Conservation (phyloP, 2,113 vertebrate species). For the Progne subis region DNA sequence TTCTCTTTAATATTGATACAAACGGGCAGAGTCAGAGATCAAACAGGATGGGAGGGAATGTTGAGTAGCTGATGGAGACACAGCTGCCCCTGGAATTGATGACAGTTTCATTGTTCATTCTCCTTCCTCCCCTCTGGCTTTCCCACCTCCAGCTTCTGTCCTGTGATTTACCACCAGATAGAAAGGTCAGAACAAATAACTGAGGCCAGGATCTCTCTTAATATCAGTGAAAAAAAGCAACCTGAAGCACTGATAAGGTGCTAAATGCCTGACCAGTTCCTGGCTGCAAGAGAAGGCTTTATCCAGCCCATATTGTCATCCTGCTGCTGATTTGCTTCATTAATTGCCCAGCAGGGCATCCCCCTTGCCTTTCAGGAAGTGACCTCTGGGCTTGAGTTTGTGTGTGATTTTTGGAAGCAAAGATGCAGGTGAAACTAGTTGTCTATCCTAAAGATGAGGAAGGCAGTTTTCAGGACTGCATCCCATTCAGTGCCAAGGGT, state of each 20-base stretch:
- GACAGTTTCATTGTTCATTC: background rate
- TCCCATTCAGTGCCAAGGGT: background rate
- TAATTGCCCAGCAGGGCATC: background rate
- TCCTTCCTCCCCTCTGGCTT: background rate
- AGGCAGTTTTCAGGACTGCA: background rate
- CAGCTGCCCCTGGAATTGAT: background rate
- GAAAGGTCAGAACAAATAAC: background rate
- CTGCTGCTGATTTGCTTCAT: background rate
- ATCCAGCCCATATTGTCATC: background rate
- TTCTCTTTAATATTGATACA: background rate
- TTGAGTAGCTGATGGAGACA: background rate
- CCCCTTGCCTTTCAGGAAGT: background rate
- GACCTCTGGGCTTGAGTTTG: background rate
- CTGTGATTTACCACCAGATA: background rate
- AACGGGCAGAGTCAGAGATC: background rate
- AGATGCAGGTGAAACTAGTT: background rate
- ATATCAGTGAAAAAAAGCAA: background rate
- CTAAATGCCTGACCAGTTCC: background rate
- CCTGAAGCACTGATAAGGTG: background rate
- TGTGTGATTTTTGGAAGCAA: background rate
- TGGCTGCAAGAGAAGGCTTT: background rate
- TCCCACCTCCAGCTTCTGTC: background rate
- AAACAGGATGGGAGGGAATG: background rate
- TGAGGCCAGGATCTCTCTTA: background rate
- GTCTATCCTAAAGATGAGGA: background rate